Evolutionary conservation across 2,113 vertebrate species (phyloP).

Genomic region (Psettodes erumei): DNA sequence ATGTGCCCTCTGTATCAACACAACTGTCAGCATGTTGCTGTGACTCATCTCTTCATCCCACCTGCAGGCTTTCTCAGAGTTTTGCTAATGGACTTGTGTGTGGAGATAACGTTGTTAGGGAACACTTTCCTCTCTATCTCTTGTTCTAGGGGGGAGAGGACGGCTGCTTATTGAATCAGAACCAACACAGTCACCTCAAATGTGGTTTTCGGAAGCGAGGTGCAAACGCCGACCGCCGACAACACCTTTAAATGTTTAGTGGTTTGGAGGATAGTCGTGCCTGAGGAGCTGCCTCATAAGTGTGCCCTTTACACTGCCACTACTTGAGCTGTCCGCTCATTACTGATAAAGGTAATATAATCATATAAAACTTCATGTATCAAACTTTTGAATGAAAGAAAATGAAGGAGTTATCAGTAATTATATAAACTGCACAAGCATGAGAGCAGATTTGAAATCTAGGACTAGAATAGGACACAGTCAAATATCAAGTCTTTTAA

Average conservation of each 20-base stretch:
- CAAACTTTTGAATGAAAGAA: no score
- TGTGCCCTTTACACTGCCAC: neutral
- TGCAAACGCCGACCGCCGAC: constrained; percentile 5
- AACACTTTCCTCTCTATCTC: constrained; percentile 19
- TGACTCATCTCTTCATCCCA: constrained; percentile 2
- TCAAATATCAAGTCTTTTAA: no score
- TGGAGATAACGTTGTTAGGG: constrained; percentile 18
- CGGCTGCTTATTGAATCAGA: constrained; percentile 15
- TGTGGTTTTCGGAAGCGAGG: constrained; percentile 25
- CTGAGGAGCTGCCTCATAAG: constrained; percentile 10
- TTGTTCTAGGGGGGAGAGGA: constrained; percentile 13
- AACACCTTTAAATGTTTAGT: constrained; percentile 43
- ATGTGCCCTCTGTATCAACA: neutral
- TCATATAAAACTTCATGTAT: constrained; percentile 22
- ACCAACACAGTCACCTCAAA: constrained; percentile 22
- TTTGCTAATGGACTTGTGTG: constrained; percentile 33
- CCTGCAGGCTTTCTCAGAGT: constrained; percentile 16
- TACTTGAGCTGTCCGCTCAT: constrained; percentile 5
- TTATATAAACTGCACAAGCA: neutral
- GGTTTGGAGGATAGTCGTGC: neutral
- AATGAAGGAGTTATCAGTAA: neutral
- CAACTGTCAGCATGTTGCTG: neutral
- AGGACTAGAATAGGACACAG: no score
- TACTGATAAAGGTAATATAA: neutral
- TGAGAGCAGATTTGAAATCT: no score